Conservation (phyloP, 2,113 vertebrate genomes). For the Caloenas nicobarica region DNA sequence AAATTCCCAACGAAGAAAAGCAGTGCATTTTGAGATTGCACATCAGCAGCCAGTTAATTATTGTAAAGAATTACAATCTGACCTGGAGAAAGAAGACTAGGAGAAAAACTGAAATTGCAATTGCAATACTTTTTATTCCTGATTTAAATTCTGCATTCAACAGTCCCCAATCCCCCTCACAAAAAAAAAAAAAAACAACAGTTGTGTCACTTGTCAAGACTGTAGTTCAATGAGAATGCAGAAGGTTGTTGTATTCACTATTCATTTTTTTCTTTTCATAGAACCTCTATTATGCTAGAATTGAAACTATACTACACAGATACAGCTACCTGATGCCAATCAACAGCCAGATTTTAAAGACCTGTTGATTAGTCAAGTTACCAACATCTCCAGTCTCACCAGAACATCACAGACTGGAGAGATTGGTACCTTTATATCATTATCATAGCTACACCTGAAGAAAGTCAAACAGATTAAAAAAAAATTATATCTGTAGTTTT, state of each 20-base stretch:
- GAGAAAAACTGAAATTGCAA: not conserved
- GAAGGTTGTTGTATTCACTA: not conserved
- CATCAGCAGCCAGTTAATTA: not conserved
- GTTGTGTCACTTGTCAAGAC: not conserved
- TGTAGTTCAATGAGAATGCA: not conserved
- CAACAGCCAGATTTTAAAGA: not conserved
- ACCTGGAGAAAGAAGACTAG: not conserved
- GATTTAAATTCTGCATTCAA: not conserved
- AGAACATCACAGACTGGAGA: not conserved
- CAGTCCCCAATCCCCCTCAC: not conserved
- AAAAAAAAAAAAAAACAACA: not conserved
- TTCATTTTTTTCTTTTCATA: not conserved
- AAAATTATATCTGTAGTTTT: not conserved
- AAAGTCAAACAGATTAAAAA: not conserved
- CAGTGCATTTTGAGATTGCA: accelerated
- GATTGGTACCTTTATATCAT: not conserved
- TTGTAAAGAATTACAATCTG: not conserved
- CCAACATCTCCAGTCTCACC: not conserved
- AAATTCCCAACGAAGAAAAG: not conserved
- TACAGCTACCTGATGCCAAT: not conserved
- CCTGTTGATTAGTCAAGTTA: not conserved
- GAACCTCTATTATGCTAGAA: not conserved
- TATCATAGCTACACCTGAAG: not conserved
- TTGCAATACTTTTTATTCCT: not conserved
- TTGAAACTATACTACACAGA: not conserved